These are phyloP conservation scores for Athalia circularis DNA, from an alignment of 2,888 invertebrate genomes.

Conservation along the genomic window DNA sequence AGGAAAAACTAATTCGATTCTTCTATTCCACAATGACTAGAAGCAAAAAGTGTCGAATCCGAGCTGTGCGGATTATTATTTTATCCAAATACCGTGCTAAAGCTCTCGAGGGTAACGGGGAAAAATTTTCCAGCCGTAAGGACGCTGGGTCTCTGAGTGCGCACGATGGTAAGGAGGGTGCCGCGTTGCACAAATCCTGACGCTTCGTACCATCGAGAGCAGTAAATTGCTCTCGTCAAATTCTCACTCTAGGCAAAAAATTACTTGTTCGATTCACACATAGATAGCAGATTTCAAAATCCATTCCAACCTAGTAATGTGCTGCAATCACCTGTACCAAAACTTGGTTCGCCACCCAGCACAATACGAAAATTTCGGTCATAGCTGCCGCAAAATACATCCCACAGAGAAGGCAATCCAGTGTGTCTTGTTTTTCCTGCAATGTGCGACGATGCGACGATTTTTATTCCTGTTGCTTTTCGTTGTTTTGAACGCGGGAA, in stretches of 20 bases:
- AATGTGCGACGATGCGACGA: background rate
- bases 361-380: background rate
- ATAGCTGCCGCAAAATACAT: background rate
- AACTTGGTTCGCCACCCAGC: constrained; percentile 7
- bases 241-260: background rate
- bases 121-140: constrained; percentile 19
- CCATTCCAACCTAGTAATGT: too few relatives aligned
- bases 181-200: background rate
- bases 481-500: too few relatives aligned
- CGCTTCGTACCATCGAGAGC: background rate
- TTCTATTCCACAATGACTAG: too few relatives aligned
- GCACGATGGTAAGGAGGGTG: background rate
- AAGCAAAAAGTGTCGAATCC: background rate
- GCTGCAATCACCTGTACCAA: background rate
- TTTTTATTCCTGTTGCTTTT: too few relatives aligned
- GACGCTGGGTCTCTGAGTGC: background rate
- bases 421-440: background rate
- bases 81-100: background rate
- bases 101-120: background rate
- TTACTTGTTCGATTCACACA: too few relatives aligned
- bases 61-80: background rate
- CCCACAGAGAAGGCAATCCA: background rate
- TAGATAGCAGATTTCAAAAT: too few relatives aligned
- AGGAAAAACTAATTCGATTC: too few relatives aligned
- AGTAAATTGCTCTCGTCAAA: background rate